Percentiles rank a stretch among this genome's conserved stretches.
These are phyloP conservation scores for Oxyura jamaicensis DNA, from an alignment of 2,113 vertebrate species.

Conservation along the genomic window DNA sequence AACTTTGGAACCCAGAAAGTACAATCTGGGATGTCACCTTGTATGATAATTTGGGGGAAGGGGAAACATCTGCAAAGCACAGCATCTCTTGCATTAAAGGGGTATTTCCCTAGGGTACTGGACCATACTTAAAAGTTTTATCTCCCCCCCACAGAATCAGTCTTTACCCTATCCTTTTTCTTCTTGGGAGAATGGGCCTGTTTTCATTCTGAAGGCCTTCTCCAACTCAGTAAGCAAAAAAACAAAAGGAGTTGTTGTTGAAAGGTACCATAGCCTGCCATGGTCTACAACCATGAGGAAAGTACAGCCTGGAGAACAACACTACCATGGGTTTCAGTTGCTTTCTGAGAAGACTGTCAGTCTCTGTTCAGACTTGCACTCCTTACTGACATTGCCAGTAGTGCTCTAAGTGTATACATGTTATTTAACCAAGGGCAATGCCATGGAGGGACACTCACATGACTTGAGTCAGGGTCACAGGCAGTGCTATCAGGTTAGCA, in stretches of 20 bases:
- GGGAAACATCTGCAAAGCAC: conserved; percentile 11
- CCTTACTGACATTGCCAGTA: neutral
- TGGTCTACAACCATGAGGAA: neutral
- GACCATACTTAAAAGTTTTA: conserved; percentile 18
- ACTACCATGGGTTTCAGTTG: neutral
- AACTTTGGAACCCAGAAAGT: neutral
- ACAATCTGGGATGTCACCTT: neutral
- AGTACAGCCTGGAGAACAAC: neutral
- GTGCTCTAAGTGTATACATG: accelerated
- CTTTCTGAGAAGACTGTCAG: neutral
- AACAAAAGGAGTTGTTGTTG: neutral
- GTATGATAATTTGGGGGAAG: neutral
- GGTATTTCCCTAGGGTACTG: conserved; percentile 27
- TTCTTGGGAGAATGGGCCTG: neutral
- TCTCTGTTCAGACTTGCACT: neutral
- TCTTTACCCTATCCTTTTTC: neutral
- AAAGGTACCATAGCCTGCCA: neutral
- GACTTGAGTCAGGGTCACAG: neutral
- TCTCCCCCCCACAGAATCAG: neutral
- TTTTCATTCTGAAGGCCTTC: neutral
- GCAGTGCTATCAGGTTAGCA: neutral
- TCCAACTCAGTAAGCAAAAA: neutral
- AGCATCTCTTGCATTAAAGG: neutral
- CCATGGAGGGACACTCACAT: neutral
- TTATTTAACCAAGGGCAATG: neutral